These are phyloP conservation scores for Oncorhynchus kisutch DNA, from an alignment of 2,113 vertebrate genomes.

Conservation along the genomic window DNA sequence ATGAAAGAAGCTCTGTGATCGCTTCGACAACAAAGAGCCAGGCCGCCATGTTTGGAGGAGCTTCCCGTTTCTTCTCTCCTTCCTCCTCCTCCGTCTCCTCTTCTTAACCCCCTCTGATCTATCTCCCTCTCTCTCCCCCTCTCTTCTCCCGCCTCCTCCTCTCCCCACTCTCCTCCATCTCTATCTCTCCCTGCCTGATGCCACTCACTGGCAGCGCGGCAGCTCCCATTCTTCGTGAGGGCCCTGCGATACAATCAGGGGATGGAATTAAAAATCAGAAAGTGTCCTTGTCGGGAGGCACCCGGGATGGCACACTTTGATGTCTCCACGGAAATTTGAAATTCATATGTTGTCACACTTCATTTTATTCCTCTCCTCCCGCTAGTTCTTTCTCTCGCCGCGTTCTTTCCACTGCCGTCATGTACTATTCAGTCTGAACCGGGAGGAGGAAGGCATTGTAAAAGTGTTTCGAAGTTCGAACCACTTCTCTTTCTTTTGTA, in stretches of 20 bases:
- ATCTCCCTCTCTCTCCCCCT: slow-evolving; percentile 35
- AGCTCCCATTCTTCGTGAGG: slow-evolving; percentile 71
- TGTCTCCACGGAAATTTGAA: slow-evolving; percentile 80
- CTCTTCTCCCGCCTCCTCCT: slow-evolving; percentile 23
- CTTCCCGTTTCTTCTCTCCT: slow-evolving; percentile 73
- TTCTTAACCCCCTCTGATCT: slow-evolving; percentile 8
- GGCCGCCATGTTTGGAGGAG: slow-evolving; percentile 74
- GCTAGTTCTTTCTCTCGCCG: background rate
- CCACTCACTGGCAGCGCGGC: slow-evolving; percentile 77
- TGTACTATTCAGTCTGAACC: slow-evolving; percentile 67
- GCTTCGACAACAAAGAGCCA: slow-evolving; percentile 76
- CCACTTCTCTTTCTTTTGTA: slow-evolving; percentile 68
- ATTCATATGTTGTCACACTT: slow-evolving; percentile 84
- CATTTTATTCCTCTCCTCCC: slow-evolving; percentile 66
- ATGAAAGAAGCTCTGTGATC: slow-evolving; percentile 80
- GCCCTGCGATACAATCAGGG: slow-evolving; percentile 78
- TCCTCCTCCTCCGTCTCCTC: slow-evolving; percentile 59
- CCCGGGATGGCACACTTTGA: slow-evolving; percentile 76
- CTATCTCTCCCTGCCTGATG: slow-evolving; percentile 47
- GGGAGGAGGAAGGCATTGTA: slow-evolving; percentile 54
- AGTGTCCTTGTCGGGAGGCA: slow-evolving; percentile 77
- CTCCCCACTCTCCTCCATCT: slow-evolving; percentile 39
- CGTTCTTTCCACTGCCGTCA: slow-evolving; percentile 57
- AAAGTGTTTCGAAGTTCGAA: slow-evolving; percentile 55
- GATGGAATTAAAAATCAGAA: slow-evolving; percentile 79